Base-by-base conservation (phyloP, 2,113 vertebrate genomes). In the Mugil cephalus region DNA sequence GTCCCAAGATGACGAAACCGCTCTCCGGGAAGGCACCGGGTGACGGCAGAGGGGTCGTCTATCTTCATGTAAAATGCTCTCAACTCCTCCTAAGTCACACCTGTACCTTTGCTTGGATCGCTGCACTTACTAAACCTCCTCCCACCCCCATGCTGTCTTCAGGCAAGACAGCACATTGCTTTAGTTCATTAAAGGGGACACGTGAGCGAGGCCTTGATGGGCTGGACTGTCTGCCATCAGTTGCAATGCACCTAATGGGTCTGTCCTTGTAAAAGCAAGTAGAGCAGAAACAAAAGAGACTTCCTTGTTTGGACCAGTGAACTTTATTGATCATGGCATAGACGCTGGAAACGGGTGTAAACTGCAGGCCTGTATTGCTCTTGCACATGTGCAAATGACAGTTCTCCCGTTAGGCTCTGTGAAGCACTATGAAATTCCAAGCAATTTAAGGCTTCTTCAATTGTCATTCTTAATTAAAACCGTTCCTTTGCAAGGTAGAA, bases 211-310 rank as follows among this genome's bases (percentile, higher is more conserved):
- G 70, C 84, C 89, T 90, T 88, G 77, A 79, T 84, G 48, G 61
- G 39, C 56, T 52, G 48, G 47, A 46, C 64, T 72, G 79, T 76
- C 76, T 80, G 56, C 74, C 66, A 80, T 79, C 70, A 70, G 51
- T 43, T 73, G 70, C 69, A 70, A 84, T 85, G 73, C 46, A 62
- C 59, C 83, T 82, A 85, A 90, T 81, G 71, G 30, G 72, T 66
- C 47, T 78, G 85, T 80, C 89, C 87, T 89, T 90, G 82, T 71
- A 58, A 63, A 76, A 30, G 19, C 51, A 67, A 82, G 74, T 52
- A 45, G 79, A 79, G 56, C 79, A 69, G 69, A 79, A 83, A 85
- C 58, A 75, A 64, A 77, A 74, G 51, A 52, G 43, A 21, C 69
- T 34, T 56, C 39, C 17, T 74, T 72, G 13, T 80, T 69, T 79